Conservation (phyloP, 2,888 invertebrate species). For the Nymphalis c-album region DNA sequence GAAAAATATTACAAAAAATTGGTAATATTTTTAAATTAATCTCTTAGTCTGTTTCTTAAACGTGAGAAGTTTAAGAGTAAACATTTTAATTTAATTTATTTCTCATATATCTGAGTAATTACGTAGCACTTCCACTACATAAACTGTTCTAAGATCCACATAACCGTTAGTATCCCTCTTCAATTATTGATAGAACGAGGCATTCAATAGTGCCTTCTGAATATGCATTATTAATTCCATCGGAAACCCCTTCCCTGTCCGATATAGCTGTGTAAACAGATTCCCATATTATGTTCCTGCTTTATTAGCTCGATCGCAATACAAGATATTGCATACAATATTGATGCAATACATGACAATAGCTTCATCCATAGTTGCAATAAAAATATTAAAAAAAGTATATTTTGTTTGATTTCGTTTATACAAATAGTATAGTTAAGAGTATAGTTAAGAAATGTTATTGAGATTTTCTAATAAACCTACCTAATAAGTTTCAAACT, state of each 20-base stretch:
- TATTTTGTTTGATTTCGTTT: too few relatives aligned
- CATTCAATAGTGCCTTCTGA: constrained; percentile 46
- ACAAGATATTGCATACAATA: constrained; percentile 18
- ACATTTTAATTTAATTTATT: too few relatives aligned
- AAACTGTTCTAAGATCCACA: constrained; percentile 19
- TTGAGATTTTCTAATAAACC: too few relatives aligned
- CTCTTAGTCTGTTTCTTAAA: too few relatives aligned
- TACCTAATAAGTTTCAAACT: constrained; percentile 15
- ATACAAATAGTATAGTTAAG: too few relatives aligned
- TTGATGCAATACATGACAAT: constrained; percentile 4
- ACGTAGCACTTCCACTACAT: constrained; percentile 8
- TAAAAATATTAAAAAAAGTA: too few relatives aligned
- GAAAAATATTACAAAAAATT: too few relatives aligned
- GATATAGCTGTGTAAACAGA: constrained; percentile 41
- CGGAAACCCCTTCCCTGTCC: constrained; percentile 38
- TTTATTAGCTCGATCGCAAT: constrained; percentile 33
- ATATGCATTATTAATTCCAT: constrained; percentile 49
- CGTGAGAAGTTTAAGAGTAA: too few relatives aligned
- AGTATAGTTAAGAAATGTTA: too few relatives aligned
- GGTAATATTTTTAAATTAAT: too few relatives aligned
- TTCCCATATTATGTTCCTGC: constrained; percentile 32
- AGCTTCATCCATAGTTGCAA: constrained; percentile 1
- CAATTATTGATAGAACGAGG: constrained; percentile 54
- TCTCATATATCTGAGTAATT: too few relatives aligned
- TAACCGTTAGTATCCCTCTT: constrained; percentile 43